Evolutionary conservation across 1,140 invertebrate genomes (phyloP), one percentile per base, ranked within the genome.

Genomic region (Pogonomyrmex barbatus): DNA sequence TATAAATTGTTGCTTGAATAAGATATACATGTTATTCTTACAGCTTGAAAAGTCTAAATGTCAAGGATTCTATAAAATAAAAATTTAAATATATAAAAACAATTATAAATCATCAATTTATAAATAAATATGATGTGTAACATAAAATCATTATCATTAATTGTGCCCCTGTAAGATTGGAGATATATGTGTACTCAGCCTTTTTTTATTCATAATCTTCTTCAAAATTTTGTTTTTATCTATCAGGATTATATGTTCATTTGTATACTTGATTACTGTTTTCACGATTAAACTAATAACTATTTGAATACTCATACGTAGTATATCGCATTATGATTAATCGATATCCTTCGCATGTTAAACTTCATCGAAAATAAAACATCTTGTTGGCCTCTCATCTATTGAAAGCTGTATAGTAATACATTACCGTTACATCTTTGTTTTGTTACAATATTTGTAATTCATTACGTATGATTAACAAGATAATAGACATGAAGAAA

Each of bases 281-380:
- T 30, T 50, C 17, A 8, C 39, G 6, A 45, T 82, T 78, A 58
- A 78, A 88, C 36, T 77, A 54, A 65, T 87, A 81, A 78, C 58
- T 65, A 63, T 4, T 56, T 70, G 45, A 73, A 45, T 79, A 76
- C 33, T 50, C n/a, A 39, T 70, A 33, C 4, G 17, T 82, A 70
- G 12, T 6, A 60, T 77, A 47, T 9, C 52, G 2, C 4, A 47
- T n/a, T 62, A 50, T 84, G 30, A 78, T 65, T 30, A 17, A 76
- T 58, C 65, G 17, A 58, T 50, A 79, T 45, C 47, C 50, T 39
- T 50, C 45, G n/a, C 39, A 47, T 79, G 36, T 85, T 58, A 62
- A 86, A 77, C 4, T n/a, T 85, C 30, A 47, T 78, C 83, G 71
- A 91, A 91, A 91, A 90, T 90, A 90, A 90, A 89, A 91, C 67